phyloP scores from a whole-genome alignment of 2,797 vertebrate genomes.

The Spheniscus humboldti region DNA sequence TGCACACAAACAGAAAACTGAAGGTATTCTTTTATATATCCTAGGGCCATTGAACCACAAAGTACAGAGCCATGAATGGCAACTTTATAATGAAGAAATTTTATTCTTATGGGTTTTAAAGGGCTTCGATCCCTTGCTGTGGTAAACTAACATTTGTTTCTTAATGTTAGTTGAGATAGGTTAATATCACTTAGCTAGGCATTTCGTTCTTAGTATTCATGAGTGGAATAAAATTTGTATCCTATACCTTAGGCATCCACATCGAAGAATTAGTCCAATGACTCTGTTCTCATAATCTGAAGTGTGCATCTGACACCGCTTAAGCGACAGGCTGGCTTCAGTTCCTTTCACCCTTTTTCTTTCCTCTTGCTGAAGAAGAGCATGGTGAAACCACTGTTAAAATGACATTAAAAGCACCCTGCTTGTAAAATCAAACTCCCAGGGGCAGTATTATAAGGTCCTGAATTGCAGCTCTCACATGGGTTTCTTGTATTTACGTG shows the following conservation, averaged over 20 bases:
- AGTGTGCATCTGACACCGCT: not conserved
- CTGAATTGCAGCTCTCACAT: not conserved
- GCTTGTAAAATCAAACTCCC: not conserved
- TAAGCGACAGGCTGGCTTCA: not conserved
- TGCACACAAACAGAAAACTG: not conserved
- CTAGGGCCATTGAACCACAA: not conserved
- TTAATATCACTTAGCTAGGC: not conserved
- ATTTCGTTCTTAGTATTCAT: not conserved
- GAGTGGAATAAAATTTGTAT: not conserved
- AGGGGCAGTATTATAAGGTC: not conserved
- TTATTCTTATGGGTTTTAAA: not conserved
- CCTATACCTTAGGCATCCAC: not conserved
- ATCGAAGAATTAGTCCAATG: not conserved
- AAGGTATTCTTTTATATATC: not conserved
- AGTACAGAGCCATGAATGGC: not conserved
- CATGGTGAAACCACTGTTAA: not conserved
- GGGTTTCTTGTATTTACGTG: slow-evolving; percentile 41
- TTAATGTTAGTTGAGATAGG: not conserved
- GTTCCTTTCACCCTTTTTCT: not conserved
- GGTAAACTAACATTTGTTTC: not conserved
- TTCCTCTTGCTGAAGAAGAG: not conserved
- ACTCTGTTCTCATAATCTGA: not conserved
- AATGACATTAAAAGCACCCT: not conserved
- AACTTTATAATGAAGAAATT: not conserved
- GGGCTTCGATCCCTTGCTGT: not conserved